Conservation (phyloP, 2,113 vertebrate genomes). For the Fulmarus glacialis region DNA sequence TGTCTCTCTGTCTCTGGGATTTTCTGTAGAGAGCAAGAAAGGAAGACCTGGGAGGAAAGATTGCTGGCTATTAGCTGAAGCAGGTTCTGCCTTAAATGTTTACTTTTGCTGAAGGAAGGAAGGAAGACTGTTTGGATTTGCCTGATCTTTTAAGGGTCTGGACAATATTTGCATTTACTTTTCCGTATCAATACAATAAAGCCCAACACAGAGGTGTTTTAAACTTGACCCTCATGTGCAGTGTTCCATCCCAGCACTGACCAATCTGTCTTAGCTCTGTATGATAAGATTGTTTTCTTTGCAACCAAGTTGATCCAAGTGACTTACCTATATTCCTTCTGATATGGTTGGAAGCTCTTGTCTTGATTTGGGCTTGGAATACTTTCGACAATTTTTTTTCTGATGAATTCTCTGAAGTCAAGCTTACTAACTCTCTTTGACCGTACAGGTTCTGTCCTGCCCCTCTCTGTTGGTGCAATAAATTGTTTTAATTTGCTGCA, state of each 20-base stretch:
- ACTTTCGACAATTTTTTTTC: neutral
- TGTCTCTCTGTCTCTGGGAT: neutral
- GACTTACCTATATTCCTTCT: conserved; percentile 33
- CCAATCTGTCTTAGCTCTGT: neutral
- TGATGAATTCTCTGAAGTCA: neutral
- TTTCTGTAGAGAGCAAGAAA: conserved; percentile 1
- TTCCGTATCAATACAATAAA: conserved; percentile 3
- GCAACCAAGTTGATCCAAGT: neutral
- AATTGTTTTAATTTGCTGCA: conserved; percentile 51
- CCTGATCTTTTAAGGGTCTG: conserved; percentile 16
- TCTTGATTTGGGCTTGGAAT: neutral
- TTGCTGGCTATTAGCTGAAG: neutral
- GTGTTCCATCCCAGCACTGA: neutral
- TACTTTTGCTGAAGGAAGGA: conserved; percentile 49
- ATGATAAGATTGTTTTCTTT: neutral
- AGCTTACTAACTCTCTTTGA: conserved; percentile 3
- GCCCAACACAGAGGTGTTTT: neutral
- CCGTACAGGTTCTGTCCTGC: conserved; percentile 28
- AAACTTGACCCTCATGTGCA: neutral
- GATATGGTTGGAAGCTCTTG: conserved; percentile 8
- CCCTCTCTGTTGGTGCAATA: conserved; percentile 18
- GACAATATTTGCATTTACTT: conserved; percentile 46
- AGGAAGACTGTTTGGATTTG: conserved; percentile 46
- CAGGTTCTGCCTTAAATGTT: conserved; percentile 30
- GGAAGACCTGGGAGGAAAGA: neutral